Evolutionary conservation across 2,888 invertebrate species (phyloP).

Genomic region (Laothoe populi): DNA sequence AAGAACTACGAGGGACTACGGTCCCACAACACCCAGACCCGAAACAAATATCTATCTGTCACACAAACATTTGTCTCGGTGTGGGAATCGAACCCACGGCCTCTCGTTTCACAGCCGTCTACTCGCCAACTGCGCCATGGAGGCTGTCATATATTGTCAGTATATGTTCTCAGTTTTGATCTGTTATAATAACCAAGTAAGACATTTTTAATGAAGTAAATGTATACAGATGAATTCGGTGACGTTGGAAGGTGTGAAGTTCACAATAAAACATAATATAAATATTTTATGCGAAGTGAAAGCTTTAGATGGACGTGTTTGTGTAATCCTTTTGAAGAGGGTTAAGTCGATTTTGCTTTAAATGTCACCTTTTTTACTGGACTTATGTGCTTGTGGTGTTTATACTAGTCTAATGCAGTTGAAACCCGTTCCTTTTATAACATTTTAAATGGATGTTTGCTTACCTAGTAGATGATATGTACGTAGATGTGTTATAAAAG

Average conservation of each 20-base stretch:
- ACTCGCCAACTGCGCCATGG: too few relatives aligned
- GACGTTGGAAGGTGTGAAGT: constrained; percentile 64
- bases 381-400: constrained; percentile 51
- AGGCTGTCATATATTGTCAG: too few relatives aligned
- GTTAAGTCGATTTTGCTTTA: constrained; percentile 79
- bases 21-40: too few relatives aligned
- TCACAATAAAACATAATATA: constrained; percentile 71
- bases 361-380: constrained; percentile 76
- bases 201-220: not conserved
- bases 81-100: too few relatives aligned
- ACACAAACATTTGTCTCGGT: too few relatives aligned
- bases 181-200: not conserved
- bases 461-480: too few relatives aligned
- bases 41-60: too few relatives aligned
- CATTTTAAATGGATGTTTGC: constrained; percentile 4
- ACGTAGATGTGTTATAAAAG: not conserved
- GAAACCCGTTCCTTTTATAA: constrained; percentile 22
- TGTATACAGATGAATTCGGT: not conserved
- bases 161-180: too few relatives aligned
- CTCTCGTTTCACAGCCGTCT: too few relatives aligned
- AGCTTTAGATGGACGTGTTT: constrained; percentile 73
- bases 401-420: constrained; percentile 46
- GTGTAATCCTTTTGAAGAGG: constrained; percentile 80
- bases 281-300: constrained; percentile 78
- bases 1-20: too few relatives aligned